Percentiles rank a stretch among this genome's conserved stretches.
Conservation (phyloP, 2,888 invertebrate species). For the Escarpia spicata region DNA sequence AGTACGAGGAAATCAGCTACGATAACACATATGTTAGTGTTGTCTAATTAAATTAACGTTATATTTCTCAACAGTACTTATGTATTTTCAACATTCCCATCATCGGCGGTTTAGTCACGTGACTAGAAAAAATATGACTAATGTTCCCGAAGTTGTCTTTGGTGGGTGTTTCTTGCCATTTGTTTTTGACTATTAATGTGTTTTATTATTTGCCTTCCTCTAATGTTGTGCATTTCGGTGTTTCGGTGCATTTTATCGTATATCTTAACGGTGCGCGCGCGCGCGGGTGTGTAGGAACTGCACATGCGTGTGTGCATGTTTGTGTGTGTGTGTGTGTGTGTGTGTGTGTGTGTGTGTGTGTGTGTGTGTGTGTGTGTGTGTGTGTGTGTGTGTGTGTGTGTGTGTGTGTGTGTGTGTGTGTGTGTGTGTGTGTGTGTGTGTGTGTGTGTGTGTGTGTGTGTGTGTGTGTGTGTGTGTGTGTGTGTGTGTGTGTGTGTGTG, state of each 20-base stretch:
- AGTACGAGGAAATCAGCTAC: not conserved
- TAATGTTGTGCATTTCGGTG: too few relatives aligned
- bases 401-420: constrained; percentile 22
- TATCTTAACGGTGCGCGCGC: too few relatives aligned
- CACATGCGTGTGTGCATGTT: not conserved
- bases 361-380: constrained; percentile 27
- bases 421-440: constrained; percentile 21
- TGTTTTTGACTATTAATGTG: too few relatives aligned
- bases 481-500: not conserved
- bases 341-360: constrained; percentile 28
- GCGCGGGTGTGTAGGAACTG: too few relatives aligned
- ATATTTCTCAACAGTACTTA: not conserved
- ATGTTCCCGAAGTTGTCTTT: too few relatives aligned
- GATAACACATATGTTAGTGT: not conserved
- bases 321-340: constrained; percentile 13
- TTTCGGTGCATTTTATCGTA: too few relatives aligned
- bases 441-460: constrained; percentile 13
- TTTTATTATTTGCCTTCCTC: too few relatives aligned
- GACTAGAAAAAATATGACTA: too few relatives aligned
- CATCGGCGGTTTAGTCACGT: not conserved
- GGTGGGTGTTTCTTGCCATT: too few relatives aligned
- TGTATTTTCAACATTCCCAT: not conserved
- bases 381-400: constrained; percentile 25
- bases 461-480: not conserved
- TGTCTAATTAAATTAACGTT: not conserved